Evolutionary conservation across 2,797 vertebrate species (phyloP).

Genomic region (Oophaga sylvatica): DNA sequence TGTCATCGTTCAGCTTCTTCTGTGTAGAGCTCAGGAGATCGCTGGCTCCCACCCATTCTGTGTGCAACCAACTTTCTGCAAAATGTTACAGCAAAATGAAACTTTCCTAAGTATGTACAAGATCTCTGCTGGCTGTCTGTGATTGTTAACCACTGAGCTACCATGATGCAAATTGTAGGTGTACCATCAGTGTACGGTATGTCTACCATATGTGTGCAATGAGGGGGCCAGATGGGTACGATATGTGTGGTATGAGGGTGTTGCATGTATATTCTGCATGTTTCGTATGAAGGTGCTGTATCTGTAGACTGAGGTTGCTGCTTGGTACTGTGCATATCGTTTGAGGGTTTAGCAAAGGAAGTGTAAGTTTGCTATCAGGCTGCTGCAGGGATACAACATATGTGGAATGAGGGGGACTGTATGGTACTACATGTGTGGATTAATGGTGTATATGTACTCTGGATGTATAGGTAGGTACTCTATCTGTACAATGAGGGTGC

Average conservation of each 20-base stretch:
- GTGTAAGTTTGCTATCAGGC: no score
- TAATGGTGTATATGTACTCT: no score
- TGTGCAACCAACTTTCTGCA: conserved; percentile 55
- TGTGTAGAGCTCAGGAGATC: conserved; percentile 55
- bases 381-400: no score
- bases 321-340: no score
- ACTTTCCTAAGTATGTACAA: neutral
- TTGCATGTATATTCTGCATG: neutral
- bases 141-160: neutral
- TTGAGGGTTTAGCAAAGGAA: no score
- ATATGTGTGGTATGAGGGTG: neutral
- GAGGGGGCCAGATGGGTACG: neutral
- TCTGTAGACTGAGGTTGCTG: neutral
- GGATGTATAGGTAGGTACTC: neutral
- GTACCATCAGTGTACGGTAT: neutral
- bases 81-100: neutral
- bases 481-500: neutral
- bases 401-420: no score
- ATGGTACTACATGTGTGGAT: no score
- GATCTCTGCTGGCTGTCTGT: neutral
- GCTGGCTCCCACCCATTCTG: conserved; percentile 54
- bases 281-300: neutral
- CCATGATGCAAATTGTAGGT: neutral
- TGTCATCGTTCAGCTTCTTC: conserved; percentile 57
- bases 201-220: no score